Conservation (phyloP, 2,797 vertebrate genomes). For the Heteromormyrus szaboi region DNA sequence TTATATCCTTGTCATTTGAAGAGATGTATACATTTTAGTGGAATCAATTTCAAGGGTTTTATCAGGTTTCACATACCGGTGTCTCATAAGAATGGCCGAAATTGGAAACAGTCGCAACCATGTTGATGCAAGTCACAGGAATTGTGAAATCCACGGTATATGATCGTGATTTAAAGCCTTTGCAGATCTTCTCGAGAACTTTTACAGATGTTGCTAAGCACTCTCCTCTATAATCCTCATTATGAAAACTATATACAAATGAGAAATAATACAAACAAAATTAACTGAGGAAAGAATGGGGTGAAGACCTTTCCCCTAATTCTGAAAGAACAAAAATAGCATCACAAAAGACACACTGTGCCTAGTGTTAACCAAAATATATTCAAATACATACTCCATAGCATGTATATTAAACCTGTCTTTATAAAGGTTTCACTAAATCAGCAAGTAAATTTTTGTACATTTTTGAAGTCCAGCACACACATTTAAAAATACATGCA, state of each 20-base stretch:
- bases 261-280: neutral
- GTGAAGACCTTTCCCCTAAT: neutral
- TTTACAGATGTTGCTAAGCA: conserved; percentile 54
- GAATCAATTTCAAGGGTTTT: neutral
- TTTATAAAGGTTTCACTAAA: neutral
- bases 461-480: neutral
- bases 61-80: conserved; percentile 41
- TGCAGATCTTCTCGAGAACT: conserved; percentile 66
- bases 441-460: neutral
- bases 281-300: neutral
- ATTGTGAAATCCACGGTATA: accelerated
- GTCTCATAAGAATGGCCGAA: conserved; percentile 30
- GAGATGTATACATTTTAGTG: neutral
- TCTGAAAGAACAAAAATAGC: neutral
- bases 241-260: conserved; percentile 38
- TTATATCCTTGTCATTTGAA: neutral
- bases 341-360: neutral
- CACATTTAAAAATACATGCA: neutral
- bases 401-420: neutral
- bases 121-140: conserved; percentile 54
- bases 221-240: conserved; percentile 33
- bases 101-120: conserved; percentile 53
- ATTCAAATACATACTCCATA: neutral
- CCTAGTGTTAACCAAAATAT: neutral
- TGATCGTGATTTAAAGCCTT: accelerated